Evolutionary conservation across 1,140 invertebrate genomes (phyloP).

Genomic region (Lepidostoma basale): DNA sequence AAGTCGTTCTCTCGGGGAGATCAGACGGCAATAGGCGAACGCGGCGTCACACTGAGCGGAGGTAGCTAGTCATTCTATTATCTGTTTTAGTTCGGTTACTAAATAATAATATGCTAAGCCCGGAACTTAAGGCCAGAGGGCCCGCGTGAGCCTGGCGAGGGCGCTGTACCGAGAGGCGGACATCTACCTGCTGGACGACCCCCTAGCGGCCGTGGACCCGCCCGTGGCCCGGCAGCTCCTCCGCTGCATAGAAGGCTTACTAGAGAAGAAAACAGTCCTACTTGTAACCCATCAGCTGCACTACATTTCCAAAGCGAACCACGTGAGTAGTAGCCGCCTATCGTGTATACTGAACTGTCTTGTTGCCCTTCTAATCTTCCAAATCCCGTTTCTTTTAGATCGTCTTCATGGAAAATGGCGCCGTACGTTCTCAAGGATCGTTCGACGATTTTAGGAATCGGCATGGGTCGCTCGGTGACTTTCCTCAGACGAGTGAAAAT

Average conservation of each 20-base stretch:
- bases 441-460: too few relatives aligned
- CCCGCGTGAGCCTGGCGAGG: slow-evolving; percentile 47
- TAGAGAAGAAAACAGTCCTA: slow-evolving; percentile 62
- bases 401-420: too few relatives aligned
- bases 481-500: too few relatives aligned
- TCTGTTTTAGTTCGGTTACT: too few relatives aligned
- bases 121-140: slow-evolving; percentile 16
- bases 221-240: slow-evolving; percentile 70
- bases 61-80: too few relatives aligned
- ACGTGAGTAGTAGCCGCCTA: too few relatives aligned
- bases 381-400: too few relatives aligned
- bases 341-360: too few relatives aligned
- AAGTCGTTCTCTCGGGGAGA: neutral
- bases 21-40: neutral
- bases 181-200: slow-evolving; percentile 79
- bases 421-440: too few relatives aligned
- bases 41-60: slow-evolving; percentile 11
- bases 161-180: slow-evolving; percentile 71
- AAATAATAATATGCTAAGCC: too few relatives aligned
- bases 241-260: slow-evolving; percentile 62
- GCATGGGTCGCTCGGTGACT: too few relatives aligned
- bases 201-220: slow-evolving; percentile 73
- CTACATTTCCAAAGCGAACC: slow-evolving; percentile 70
- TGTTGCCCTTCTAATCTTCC: too few relatives aligned
- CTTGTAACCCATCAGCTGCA: slow-evolving; percentile 80